phyloP scores from a whole-genome alignment of 2,888 invertebrate species.

The Cordilura impudica region DNA sequence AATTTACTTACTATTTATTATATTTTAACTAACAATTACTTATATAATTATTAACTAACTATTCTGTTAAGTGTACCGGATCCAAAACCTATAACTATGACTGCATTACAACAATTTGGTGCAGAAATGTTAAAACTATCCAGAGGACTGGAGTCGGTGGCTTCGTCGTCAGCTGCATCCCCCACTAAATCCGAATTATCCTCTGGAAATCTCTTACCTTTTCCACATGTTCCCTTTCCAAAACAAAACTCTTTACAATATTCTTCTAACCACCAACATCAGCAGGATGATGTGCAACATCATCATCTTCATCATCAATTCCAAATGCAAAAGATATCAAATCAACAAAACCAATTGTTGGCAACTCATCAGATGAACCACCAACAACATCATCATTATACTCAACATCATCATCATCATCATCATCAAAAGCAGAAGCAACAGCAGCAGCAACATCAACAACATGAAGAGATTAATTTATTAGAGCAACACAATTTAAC shows the following conservation, averaged over 20 bases:
- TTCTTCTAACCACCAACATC: conserved; percentile 21
- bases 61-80: conserved; percentile 83
- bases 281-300: conserved; percentile 49
- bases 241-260: conserved; percentile 63
- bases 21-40: neutral
- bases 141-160: conserved; percentile 87
- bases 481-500: conserved; percentile 13
- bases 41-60: conserved; percentile 4
- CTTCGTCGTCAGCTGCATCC: conserved; percentile 75
- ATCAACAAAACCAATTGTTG: conserved; percentile 18
- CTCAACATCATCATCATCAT: conserved; percentile 6
- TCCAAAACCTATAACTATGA: conserved; percentile 89
- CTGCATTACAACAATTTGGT: conserved; percentile 90
- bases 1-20: neutral
- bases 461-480: conserved; percentile 27
- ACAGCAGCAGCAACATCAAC: conserved; percentile 7
- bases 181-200: conserved; percentile 75
- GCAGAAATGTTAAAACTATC: conserved; percentile 92
- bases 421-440: conserved; percentile 32
- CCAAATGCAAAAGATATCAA: neutral
- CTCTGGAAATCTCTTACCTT: conserved; percentile 70
- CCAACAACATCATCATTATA: conserved; percentile 9
- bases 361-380: neutral
- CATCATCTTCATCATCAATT: conserved; percentile 14
- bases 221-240: conserved; percentile 64